Evolutionary conservation across 1,140 invertebrate genomes (phyloP).

Genomic region (Drosophila pseudoananassae): DNA sequence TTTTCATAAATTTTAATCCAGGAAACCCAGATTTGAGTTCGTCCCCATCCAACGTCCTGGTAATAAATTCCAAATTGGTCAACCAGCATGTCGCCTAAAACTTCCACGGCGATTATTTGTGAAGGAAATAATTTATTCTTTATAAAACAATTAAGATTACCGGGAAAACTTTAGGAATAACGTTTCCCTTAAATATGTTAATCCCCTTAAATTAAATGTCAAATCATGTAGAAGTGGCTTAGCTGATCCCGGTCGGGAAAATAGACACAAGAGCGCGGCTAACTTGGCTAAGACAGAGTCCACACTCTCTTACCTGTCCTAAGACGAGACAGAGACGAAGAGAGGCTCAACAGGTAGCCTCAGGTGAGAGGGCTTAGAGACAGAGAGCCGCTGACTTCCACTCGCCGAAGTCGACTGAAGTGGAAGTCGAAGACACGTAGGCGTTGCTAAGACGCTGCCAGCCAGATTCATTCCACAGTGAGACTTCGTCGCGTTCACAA

Average conservation of each 20-base stretch:
- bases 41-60: too few species aligned
- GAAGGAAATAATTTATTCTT: too few species aligned
- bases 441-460: constrained; percentile 1
- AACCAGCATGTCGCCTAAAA: too few species aligned
- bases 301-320: not conserved
- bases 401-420: constrained; percentile 2
- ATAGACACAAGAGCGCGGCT: not conserved
- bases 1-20: too few species aligned
- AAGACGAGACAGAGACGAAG: not conserved
- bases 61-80: too few species aligned
- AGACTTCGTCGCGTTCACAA: constrained; percentile 64
- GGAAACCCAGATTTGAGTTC: too few species aligned
- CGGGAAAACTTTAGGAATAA: too few species aligned
- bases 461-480: constrained; percentile 63
- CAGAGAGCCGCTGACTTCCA: not conserved
- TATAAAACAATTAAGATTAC: too few species aligned
- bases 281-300: not conserved
- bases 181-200: too few species aligned
- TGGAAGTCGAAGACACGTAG: constrained; percentile 15
- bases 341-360: constrained; percentile 7
- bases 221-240: not conserved
- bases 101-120: too few species aligned
- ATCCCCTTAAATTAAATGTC: not conserved
- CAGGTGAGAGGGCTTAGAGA: constrained; percentile 8
- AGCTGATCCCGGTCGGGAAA: not conserved